Percentiles rank a stretch among this genome's conserved stretches.
These are phyloP conservation scores for Caprella mutica DNA, from an alignment of 2,888 invertebrate species.

Conservation along the genomic window DNA sequence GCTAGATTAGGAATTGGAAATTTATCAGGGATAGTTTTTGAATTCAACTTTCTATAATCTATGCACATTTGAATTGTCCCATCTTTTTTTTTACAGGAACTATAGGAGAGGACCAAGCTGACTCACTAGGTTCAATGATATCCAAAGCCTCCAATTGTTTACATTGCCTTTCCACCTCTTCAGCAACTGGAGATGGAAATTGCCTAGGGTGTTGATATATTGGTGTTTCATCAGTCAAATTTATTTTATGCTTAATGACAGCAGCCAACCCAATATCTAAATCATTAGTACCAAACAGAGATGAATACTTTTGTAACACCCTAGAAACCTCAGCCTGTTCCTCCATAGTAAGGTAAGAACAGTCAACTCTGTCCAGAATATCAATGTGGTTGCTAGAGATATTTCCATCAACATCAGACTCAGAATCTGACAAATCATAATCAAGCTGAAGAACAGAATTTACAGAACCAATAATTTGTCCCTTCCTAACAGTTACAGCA, in stretches of 20 bases:
- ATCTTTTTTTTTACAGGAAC: constrained; percentile 7
- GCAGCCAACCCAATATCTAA: not conserved
- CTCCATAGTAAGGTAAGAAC: no score
- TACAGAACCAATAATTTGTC: no score
- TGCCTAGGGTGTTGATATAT: constrained; percentile 2
- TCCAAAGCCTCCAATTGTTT: not conserved
- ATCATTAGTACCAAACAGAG: constrained; percentile 1
- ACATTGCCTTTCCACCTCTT: not conserved
- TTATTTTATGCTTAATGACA: not conserved
- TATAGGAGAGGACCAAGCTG: not conserved
- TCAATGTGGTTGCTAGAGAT: no score
- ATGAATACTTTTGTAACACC: no score
- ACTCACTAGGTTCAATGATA: not conserved
- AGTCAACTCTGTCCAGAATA: no score
- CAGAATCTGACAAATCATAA: no score
- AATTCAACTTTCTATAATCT: not conserved
- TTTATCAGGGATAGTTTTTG: not conserved
- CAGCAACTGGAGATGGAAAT: not conserved
- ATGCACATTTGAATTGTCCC: not conserved
- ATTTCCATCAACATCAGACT: no score
- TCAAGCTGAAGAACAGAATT: no score
- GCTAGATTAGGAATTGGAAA: constrained; percentile 2
- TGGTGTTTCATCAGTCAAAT: not conserved
- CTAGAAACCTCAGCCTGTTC: no score
- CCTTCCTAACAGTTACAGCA: no score